These are phyloP conservation scores for Brachynemurus nebulosus DNA, from an alignment of 2,888 invertebrate species.

Conservation along the genomic window DNA sequence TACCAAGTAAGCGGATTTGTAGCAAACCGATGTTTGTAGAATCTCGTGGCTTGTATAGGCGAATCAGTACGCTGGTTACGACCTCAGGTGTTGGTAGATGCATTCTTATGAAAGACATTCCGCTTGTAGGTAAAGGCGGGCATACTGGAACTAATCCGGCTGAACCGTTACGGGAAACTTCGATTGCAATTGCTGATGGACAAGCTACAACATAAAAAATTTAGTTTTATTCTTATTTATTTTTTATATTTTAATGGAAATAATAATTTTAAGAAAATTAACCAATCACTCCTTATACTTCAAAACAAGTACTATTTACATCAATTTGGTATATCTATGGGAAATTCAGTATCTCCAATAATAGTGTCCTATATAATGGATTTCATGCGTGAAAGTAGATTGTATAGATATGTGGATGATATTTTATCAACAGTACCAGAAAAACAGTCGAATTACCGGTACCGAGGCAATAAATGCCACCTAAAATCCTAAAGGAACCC, in stretches of 20 bases:
- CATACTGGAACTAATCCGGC: conserved; percentile 67
- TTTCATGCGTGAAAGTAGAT: no score
- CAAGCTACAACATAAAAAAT: conserved; percentile 42
- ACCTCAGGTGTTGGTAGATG: conserved; percentile 73
- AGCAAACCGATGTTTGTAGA: conserved; percentile 81
- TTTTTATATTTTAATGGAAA: conserved; percentile 1
- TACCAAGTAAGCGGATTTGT: conserved; percentile 73
- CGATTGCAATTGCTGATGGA: conserved; percentile 77
- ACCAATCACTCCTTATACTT: no score
- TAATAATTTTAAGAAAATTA: conserved; percentile 4
- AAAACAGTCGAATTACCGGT: no score
- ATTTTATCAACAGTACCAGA: no score
- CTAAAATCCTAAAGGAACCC: no score
- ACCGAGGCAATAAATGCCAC: no score
- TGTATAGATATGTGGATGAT: no score
- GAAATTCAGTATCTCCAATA: no score
- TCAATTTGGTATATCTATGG: no score
- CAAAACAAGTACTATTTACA: no score
- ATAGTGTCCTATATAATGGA: no score
- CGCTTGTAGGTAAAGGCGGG: conserved; percentile 73
- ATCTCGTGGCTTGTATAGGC: conserved; percentile 72
- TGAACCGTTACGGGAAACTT: conserved; percentile 66
- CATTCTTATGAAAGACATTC: conserved; percentile 74
- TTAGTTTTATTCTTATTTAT: background rate
- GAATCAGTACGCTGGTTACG: conserved; percentile 61